Conservation (phyloP, 2,888 invertebrate genomes). For the Nymphalis c-album region DNA sequence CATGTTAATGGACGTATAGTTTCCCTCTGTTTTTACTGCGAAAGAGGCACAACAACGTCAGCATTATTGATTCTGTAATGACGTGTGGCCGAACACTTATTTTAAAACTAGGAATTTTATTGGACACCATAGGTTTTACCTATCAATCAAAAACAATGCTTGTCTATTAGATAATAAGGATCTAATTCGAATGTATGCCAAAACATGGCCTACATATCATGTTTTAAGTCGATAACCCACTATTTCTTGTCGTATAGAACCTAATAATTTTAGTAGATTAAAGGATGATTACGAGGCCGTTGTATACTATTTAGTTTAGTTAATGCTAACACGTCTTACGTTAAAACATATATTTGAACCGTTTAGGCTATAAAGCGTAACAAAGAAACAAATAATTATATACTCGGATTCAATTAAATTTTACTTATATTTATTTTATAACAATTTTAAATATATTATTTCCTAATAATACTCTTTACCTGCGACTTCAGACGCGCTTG, state of each 20-base stretch:
- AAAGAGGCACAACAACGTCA: conserved; percentile 13
- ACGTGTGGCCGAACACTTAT: conserved; percentile 11
- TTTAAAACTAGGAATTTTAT: conserved; percentile 16
- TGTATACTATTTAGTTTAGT: too few relatives aligned
- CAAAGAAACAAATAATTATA: too few relatives aligned
- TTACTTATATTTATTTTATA: too few relatives aligned
- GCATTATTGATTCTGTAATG: conserved; percentile 35
- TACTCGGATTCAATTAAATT: too few relatives aligned
- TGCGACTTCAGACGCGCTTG: too few relatives aligned
- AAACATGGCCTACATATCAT: conserved; percentile 12
- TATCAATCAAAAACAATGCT: conserved; percentile 5
- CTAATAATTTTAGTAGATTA: too few relatives aligned
- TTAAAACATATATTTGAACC: too few relatives aligned
- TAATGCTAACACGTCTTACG: too few relatives aligned
- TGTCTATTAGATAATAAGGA: conserved; percentile 1
- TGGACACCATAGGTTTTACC: not conserved
- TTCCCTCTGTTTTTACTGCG: not conserved
- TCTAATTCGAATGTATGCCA: conserved; percentile 5
- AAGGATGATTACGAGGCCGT: too few relatives aligned
- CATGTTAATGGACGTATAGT: not conserved
- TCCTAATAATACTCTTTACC: too few relatives aligned
- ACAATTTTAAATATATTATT: too few relatives aligned
- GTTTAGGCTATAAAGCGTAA: too few relatives aligned
- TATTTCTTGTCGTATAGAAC: conserved; percentile 3
- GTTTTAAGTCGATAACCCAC: conserved; percentile 15